These are phyloP conservation scores for Microcebus jonahi DNA, from an alignment of 2,113 vertebrate species.

Conservation along the genomic window DNA sequence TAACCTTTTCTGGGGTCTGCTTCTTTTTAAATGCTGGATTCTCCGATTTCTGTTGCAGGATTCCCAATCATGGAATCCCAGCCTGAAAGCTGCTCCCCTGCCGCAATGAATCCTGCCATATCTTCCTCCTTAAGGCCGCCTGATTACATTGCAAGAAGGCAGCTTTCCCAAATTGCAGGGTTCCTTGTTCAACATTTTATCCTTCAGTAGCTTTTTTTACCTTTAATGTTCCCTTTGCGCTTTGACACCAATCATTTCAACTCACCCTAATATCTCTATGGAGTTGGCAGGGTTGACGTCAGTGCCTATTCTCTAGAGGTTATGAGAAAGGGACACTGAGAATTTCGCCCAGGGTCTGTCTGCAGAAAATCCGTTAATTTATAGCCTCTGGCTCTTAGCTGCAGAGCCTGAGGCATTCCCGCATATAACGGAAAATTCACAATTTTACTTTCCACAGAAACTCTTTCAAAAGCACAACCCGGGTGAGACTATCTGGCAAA, in stretches of 20 bases:
- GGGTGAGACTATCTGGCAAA: not conserved
- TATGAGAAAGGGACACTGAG: not conserved
- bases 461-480: accelerated
- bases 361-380: not conserved
- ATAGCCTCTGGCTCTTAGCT: too few species aligned
- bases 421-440: accelerated
- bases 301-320: not conserved
- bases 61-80: not conserved
- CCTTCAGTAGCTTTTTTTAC: not conserved
- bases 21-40: not conserved
- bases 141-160: not conserved
- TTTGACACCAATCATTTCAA: not conserved
- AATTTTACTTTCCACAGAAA: too few species aligned
- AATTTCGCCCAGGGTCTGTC: not conserved
- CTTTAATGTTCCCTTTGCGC: not conserved
- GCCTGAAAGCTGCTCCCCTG: too few species aligned
- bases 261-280: not conserved
- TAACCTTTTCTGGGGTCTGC: not conserved
- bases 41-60: not conserved
- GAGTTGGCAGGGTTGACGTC: not conserved
- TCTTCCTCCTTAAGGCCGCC: not conserved
- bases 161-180: not conserved
- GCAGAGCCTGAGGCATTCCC: accelerated
- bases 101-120: not conserved
- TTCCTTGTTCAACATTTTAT: not conserved